Base-by-base conservation (phyloP, 2,113 vertebrate genomes). In the Pterocles orientalis region DNA sequence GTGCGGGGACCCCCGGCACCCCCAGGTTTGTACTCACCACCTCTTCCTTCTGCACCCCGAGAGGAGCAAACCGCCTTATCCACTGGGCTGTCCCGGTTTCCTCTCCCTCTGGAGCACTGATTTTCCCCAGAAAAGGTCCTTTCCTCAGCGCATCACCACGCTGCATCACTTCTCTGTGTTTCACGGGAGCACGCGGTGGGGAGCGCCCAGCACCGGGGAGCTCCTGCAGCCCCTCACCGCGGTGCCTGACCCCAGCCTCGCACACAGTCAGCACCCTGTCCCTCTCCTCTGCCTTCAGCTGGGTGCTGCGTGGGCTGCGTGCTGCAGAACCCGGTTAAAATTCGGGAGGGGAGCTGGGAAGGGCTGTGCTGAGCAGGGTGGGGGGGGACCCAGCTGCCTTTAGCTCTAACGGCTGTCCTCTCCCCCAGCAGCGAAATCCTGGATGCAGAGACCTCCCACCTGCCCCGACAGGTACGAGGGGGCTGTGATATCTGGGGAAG, bases 1-100 rank as follows among this genome's bases (percentile, higher is more conserved):
- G 69, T 73, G 78, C 60, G 82, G 53, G 62, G 20, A 92, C 54
- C 43, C 21, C 56, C 1, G 0, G 41, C 51, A 77, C 31, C 21
- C 8, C 36, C 73, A 96, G 97, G 97, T 97, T 75, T 6, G 93
- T 94, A 76, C 45, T 29, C 65, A 45, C 23, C 65, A 18, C 56
- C 10, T 86, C 56, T 60, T 79, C 58, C 39, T 64, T 51, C 57
- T 64, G 51, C 71, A 23, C 58, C 9, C 25, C 1, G 7, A 45
- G 43, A 20, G 0, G 7, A 82, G 51, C 2, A 0, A 73, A 15
- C 28, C 1, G 2, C 33, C 60, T 41, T 33, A n/a, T 41, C 64
- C 31, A n/a, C 19, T n/a, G 60, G 33, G 57, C 56, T 56, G 7
- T n/a, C 26, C 50, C 73, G 77, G 17, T 41, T 82, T 83, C n/a